Conservation (phyloP, 2,888 invertebrate genomes). For the Teleogryllus oceanicus region DNA sequence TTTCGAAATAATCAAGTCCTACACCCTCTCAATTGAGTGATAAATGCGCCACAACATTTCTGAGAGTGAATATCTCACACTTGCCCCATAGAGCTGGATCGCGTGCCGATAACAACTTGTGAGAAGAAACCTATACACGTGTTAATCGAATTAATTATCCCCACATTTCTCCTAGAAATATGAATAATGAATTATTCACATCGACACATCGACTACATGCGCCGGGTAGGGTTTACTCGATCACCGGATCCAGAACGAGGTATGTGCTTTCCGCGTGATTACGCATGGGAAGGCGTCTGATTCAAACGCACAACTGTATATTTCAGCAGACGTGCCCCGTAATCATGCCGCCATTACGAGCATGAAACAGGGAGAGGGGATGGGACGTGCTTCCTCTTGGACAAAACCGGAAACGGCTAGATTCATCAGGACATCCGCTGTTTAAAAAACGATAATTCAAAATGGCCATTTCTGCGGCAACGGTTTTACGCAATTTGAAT, state of each 20-base stretch:
- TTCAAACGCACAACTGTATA: background rate
- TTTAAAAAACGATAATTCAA: conserved; percentile 2
- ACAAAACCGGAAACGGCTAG: background rate
- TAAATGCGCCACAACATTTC: too few species aligned
- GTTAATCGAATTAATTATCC: background rate
- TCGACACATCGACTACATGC: background rate
- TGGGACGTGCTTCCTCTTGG: background rate
- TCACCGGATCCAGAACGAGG: too few species aligned
- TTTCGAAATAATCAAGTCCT: too few species aligned
- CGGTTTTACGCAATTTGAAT: too few species aligned
- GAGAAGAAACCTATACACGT: background rate
- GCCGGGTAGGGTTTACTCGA: too few species aligned
- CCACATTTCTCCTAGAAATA: background rate
- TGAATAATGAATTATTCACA: background rate
- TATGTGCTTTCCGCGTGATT: too few species aligned
- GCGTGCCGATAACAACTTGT: background rate
- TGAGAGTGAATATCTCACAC: too few species aligned
- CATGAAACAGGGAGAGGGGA: background rate
- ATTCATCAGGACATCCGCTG: conserved; percentile 7
- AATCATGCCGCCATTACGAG: background rate
- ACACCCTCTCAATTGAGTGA: too few species aligned
- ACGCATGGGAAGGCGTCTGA: too few species aligned
- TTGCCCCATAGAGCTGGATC: background rate
- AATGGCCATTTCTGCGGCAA: background rate
- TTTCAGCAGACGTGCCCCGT: background rate